Evolutionary conservation across 2,113 vertebrate species (phyloP).

Genomic region (Sclerurus mexicanus): DNA sequence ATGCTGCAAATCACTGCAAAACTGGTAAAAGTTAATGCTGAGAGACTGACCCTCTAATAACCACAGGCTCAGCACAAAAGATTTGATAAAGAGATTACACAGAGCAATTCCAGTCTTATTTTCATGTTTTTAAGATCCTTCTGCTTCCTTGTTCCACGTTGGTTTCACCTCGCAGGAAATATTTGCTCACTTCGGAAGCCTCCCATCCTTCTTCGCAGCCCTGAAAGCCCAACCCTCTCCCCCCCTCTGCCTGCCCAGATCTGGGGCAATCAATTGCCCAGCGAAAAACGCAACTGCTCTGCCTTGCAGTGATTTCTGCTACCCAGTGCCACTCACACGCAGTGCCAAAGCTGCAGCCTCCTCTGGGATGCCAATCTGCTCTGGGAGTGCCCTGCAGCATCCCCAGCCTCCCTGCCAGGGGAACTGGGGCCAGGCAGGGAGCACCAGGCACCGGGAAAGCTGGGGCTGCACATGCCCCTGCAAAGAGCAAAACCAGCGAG

Average conservation of each 20-base stretch:
- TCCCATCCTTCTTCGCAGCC: background rate
- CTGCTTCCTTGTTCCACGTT: background rate
- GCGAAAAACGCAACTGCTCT: conserved; percentile 14
- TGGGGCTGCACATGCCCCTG: background rate
- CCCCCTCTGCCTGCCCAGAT: background rate
- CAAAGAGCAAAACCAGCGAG: conserved; percentile 9
- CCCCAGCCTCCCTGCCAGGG: conserved; percentile 4
- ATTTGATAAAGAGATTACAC: background rate
- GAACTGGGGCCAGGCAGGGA: conserved; percentile 38
- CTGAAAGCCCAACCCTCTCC: background rate
- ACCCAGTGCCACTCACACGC: background rate
- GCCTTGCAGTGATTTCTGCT: background rate
- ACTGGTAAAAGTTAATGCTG: too few relatives aligned
- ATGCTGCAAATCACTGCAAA: background rate
- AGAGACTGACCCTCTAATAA: background rate
- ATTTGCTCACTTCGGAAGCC: background rate
- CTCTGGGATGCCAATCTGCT: conserved; percentile 24
- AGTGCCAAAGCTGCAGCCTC: conserved; percentile 24
- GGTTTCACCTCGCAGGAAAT: background rate
- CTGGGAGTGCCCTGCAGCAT: background rate
- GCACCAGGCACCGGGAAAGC: background rate
- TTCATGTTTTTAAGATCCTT: background rate
- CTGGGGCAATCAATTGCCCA: conserved; percentile 43
- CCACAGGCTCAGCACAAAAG: background rate
- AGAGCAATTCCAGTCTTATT: background rate